Evolutionary conservation across 2,888 invertebrate genomes (phyloP), one percentile per base, ranked within the genome.

Genomic region (Phyllotreta striolata): DNA sequence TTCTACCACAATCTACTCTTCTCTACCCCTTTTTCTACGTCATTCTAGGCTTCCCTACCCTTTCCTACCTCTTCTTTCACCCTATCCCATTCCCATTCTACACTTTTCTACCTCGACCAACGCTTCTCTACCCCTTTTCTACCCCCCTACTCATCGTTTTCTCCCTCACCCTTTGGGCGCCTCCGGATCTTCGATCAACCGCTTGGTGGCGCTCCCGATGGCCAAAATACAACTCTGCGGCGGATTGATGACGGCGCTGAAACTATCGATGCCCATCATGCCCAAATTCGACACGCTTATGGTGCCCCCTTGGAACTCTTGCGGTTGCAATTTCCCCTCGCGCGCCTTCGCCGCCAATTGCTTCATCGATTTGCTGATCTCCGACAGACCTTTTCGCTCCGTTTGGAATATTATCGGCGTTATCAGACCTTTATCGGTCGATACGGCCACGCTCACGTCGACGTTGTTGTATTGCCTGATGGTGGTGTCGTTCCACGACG

Each of bases 241-340:
- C 35, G 98, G 98, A 82, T 97, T 97, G 66, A 98, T 93, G 68
- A 98, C 95, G 14, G 97, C 97, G 74, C 91, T 88, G 83, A 98
- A 98, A 78, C 90, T 88, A 70, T 91, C 91, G 44, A 96, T 88
- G 69, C 91, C 91, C 81, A 90, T 96, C 97, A 97, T 97, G 73
- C 97, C 97, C 69, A 98, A 84, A 83, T 98, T 98, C 9, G 96
- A 97, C 1, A 98, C 88, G 10, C 94, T 93, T 71, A 98, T 91
- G 6, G 96, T 96, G 69, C 98, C 98, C 9, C 98, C 98, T 87
- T 95, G 95, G 84, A 95, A 98, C 83, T 98, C 98, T 44, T 94
- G 90, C 0, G 97, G 97, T 78, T 93, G 89, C 12, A 98, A 85
- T 79, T 92, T 94, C 14, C 95, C 94, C 0, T 91, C 92, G 73